Evolutionary conservation across 2,113 vertebrate genomes (phyloP), one percentile per base, ranked within the genome.

Genomic region (Erythrocercus mccallii): DNA sequence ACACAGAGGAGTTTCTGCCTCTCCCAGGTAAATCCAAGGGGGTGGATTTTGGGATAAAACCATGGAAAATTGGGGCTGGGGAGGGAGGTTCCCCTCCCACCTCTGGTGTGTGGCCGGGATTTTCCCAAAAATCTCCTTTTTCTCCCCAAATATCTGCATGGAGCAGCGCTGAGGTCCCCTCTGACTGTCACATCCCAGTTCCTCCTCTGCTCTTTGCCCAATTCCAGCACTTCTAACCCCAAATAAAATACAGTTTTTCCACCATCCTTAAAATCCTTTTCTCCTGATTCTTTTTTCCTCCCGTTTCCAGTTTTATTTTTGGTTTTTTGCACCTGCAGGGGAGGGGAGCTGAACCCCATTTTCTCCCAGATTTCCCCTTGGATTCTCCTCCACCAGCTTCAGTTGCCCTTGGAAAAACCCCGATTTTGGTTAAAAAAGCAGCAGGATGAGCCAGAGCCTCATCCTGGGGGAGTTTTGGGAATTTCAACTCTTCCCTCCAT

Each of bases 111-210:
- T 1, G 33, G 11, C 5, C 0, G 2, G 24, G 18, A 21, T 51
- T 80, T 51, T 10, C 81, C 74, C 2, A 6, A 69, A 81, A 74
- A 37, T 24, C 54, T 10, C 37, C 1, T 6, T 14, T 80, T 85
- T 40, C 30, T 40, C 33, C 83, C 62, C 37, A 45, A 35, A 30
- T 10, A 4, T 2, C 42, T 15, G 14, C 40, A 42, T 14, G 40
- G 40, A 42, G 40, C 40, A 42, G 40, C 40, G 18, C 8, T 0
- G 1, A 15, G 5, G 2, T 44, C 45, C 4, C 6, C 33, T 2
- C 33, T 1, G 2, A 1, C 22, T 9, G 12, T 16, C 12, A 2
- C 45, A 2, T 6, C 38, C 35, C 4, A 0, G 8, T 8, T 30
- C 27, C 54, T 44, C 18, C 73, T 18, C 24, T 22, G 31, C 3